These are phyloP conservation scores for Cranoglanis bouderius DNA, from an alignment of 2,113 vertebrate genomes.

Conservation along the genomic window DNA sequence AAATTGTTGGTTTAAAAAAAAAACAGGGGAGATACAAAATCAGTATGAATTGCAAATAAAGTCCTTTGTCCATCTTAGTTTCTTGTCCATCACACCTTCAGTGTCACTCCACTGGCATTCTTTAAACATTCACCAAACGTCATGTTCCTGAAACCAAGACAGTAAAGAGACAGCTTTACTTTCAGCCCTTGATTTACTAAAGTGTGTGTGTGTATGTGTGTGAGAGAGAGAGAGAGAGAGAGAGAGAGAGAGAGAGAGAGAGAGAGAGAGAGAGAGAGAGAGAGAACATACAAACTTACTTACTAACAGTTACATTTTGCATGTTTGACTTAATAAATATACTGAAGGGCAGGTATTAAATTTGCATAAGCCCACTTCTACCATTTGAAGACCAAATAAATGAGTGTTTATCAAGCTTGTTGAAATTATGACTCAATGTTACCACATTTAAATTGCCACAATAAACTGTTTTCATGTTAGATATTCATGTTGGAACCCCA, in stretches of 20 bases:
- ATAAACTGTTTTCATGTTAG: background rate
- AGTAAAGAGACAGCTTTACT: constrained; percentile 2
- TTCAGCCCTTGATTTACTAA: background rate
- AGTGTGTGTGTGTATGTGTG: too few relatives aligned
- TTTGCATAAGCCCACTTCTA: background rate
- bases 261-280: too few relatives aligned
- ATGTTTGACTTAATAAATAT: background rate
- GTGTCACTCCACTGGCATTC: background rate
- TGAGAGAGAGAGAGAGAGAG: too few relatives aligned
- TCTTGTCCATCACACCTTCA: background rate
- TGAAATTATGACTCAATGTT: background rate
- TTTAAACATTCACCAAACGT: constrained; percentile 1
- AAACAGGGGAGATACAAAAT: background rate
- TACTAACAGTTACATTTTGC: background rate
- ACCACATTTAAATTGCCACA: background rate
- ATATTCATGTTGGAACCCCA: background rate
- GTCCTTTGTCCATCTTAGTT: constrained; percentile 14
- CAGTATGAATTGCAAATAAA: background rate
- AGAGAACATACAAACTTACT: background rate
- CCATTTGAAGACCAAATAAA: background rate
- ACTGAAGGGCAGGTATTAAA: background rate
- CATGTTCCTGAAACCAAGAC: constrained; percentile 20
- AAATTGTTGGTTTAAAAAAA: background rate
- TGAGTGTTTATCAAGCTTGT: background rate
- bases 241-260: too few relatives aligned